phyloP scores from a whole-genome alignment of 1,140 invertebrate species.

The Nixonia krombeini region DNA sequence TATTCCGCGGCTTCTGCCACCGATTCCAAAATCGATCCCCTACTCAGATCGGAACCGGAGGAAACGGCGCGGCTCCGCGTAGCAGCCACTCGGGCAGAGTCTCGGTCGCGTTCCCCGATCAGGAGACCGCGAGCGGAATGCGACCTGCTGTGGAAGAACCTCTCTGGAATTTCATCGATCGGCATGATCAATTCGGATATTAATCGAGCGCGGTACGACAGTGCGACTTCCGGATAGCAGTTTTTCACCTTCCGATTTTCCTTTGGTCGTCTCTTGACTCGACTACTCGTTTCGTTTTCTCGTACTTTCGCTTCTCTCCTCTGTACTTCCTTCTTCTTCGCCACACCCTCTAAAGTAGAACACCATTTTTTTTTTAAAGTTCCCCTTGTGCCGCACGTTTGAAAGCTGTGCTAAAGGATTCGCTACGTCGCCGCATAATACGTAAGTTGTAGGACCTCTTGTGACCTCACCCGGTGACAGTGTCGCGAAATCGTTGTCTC shows the following conservation, averaged over 20 bases:
- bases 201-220: slow-evolving; percentile 6
- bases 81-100: slow-evolving; percentile 11
- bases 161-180: slow-evolving; percentile 7
- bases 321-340: not conserved
- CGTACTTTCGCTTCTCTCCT: slow-evolving; percentile 7
- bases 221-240: slow-evolving; percentile 10
- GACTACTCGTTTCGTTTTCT: not conserved
- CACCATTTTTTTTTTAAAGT: no score
- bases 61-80: slow-evolving; percentile 10
- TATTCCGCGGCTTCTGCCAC: slow-evolving; percentile 37
- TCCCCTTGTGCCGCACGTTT: slow-evolving; percentile 1
- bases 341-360: no score
- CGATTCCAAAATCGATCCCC: slow-evolving; percentile 25
- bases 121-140: not conserved
- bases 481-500: slow-evolving; percentile 15
- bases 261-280: not conserved
- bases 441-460: slow-evolving; percentile 34
- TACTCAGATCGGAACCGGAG: slow-evolving; percentile 15
- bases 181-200: slow-evolving; percentile 9
- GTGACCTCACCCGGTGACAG: slow-evolving; percentile 16
- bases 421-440: slow-evolving; percentile 21
- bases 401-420: slow-evolving; percentile 11
- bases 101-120: slow-evolving; percentile 23
- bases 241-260: not conserved
- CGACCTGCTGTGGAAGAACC: not conserved